A percentile compares a stretch with the other conserved stretches of the same genome.
These are phyloP conservation scores for Triplophysa siluroides DNA, from an alignment of 2,113 vertebrate species.

Conservation along the genomic window DNA sequence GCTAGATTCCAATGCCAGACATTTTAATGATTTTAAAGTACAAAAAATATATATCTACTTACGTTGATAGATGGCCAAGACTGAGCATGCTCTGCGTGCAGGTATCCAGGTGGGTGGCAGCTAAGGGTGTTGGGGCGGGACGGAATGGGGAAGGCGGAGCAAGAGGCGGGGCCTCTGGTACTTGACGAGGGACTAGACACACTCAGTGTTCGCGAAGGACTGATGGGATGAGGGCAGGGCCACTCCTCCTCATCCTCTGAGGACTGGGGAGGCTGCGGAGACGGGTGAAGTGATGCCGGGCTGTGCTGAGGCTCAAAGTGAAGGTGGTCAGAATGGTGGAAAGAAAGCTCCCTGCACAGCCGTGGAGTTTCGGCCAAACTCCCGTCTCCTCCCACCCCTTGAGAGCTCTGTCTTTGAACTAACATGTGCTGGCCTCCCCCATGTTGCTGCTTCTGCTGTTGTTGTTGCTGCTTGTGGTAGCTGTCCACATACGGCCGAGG, in stretches of 20 bases:
- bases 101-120: conserved; percentile 79
- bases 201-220: conserved; percentile 79
- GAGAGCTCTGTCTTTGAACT: conserved; percentile 55
- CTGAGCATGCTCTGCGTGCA: conserved; percentile 88
- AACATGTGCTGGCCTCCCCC: conserved; percentile 63
- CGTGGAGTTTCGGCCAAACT: conserved; percentile 71
- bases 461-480: conserved; percentile 75
- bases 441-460: conserved; percentile 66
- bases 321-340: conserved; percentile 85
- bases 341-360: conserved; percentile 82
- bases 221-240: conserved; percentile 84
- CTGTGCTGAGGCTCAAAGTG: conserved; percentile 79
- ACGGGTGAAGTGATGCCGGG: conserved; percentile 65
- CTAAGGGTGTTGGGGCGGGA: conserved; percentile 76
- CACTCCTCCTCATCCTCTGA: conserved; percentile 95
- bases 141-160: conserved; percentile 86
- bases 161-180: conserved; percentile 89
- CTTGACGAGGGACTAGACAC: conserved; percentile 72
- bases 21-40: no score
- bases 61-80: conserved; percentile 98
- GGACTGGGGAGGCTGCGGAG: conserved; percentile 77
- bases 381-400: conserved; percentile 64
- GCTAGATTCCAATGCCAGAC: no score
- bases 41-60: conserved; percentile 65
- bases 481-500: conserved; percentile 84